phyloP scores from a whole-genome alignment of 2,888 invertebrate species.

The Clepsis dumicolana region DNA sequence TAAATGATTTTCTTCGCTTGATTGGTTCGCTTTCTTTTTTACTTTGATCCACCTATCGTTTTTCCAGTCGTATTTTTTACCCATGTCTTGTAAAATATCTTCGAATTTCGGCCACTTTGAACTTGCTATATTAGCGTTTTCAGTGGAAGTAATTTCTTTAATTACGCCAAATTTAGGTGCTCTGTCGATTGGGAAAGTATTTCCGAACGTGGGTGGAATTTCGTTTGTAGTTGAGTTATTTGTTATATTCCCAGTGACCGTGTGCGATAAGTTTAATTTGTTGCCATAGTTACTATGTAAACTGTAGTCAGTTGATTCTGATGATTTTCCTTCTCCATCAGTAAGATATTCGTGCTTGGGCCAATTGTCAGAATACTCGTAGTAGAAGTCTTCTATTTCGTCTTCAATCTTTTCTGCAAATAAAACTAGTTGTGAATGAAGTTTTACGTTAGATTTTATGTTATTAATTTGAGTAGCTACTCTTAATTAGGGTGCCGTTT shows the following conservation, averaged over 20 bases:
- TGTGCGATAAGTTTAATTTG: background rate
- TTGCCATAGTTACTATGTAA: conserved; percentile 47
- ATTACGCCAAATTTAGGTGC: conserved; percentile 13
- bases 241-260: conserved; percentile 19
- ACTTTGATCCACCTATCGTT: conserved; percentile 82
- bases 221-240: conserved; percentile 15
- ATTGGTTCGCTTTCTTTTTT: conserved; percentile 63
- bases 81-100: conserved; percentile 73
- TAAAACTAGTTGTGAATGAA: conserved; percentile 47
- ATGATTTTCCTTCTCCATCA: conserved; percentile 48
- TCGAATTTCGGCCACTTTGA: conserved; percentile 76
- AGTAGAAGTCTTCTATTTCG: conserved; percentile 73
- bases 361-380: conserved; percentile 67
- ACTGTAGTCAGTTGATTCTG: conserved; percentile 19
- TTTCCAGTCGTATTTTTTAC: conserved; percentile 80
- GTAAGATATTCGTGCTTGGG: conserved; percentile 59
- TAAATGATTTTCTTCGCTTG: conserved; percentile 54
- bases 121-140: conserved; percentile 17
- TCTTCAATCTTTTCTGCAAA: conserved; percentile 74
- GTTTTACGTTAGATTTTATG: background rate
- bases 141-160: conserved; percentile 23
- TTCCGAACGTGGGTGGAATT: background rate
- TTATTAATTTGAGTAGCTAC: conserved; percentile 1
- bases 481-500: background rate
- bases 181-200: conserved; percentile 3